A percentile compares a stretch with the other conserved stretches of the same genome.
phyloP scores from a whole-genome alignment of 2,888 invertebrate genomes.

The Aphrophora alni region DNA sequence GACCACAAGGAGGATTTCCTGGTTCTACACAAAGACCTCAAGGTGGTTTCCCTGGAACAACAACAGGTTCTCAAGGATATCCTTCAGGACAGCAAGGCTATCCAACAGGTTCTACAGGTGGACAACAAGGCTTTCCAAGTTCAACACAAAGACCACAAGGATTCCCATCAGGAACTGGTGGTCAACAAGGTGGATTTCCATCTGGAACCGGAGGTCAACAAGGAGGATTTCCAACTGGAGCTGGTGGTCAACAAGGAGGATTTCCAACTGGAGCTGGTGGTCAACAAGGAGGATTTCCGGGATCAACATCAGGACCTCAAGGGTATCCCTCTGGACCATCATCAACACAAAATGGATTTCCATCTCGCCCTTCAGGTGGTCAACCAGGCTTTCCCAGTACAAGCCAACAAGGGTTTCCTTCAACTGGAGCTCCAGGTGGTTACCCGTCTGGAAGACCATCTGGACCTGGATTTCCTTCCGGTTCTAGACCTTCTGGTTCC shows the following conservation, averaged over 20 bases:
- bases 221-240: constrained; percentile 41
- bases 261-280: constrained; percentile 25
- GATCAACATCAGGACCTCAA: constrained; percentile 41
- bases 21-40: constrained; percentile 16
- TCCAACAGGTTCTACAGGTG: constrained; percentile 45
- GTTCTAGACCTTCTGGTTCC: constrained; percentile 15
- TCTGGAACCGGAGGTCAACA: constrained; percentile 44
- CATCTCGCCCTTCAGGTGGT: constrained; percentile 51
- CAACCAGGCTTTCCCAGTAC: constrained; percentile 49
- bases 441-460: constrained; percentile 46
- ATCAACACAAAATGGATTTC: constrained; percentile 18
- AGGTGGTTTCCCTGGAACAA: constrained; percentile 18
- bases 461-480: constrained; percentile 38
- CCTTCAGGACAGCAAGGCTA: constrained; percentile 39
- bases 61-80: constrained; percentile 28
- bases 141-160: constrained; percentile 24
- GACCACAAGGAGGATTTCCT: constrained; percentile 43
- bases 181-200: constrained; percentile 43
- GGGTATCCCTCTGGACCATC: constrained; percentile 51
- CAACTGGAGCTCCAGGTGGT: constrained; percentile 45
- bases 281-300: constrained; percentile 43
- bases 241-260: constrained; percentile 36
- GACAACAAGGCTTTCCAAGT: constrained; percentile 42
- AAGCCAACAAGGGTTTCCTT: constrained; percentile 43
- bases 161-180: constrained; percentile 35